Conservation (phyloP, 1,140 invertebrate species). For the Philotrypesis tridentata region DNA sequence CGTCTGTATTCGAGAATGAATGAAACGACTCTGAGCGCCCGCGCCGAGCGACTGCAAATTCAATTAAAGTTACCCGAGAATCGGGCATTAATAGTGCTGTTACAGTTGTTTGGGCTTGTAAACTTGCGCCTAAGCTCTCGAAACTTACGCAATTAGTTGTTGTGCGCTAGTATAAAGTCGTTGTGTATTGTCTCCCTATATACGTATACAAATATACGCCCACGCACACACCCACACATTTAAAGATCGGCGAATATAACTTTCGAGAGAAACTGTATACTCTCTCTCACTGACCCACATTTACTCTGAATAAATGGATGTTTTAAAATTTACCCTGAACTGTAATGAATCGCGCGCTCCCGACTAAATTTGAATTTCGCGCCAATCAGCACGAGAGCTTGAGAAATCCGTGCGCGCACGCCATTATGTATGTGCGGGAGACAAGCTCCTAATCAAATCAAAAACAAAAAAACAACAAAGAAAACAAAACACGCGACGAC, state of each 20-base stretch:
- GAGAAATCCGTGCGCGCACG: no score
- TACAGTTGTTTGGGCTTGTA: slow-evolving; percentile 2
- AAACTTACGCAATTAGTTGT: slow-evolving; percentile 6
- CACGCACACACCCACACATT: neutral
- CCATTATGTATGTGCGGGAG: no score
- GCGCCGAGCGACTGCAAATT: neutral
- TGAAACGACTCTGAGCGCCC: neutral
- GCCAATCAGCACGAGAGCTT: no score
- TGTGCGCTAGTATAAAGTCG: neutral
- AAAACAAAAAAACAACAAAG: no score
- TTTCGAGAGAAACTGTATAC: neutral
- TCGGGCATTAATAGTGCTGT: slow-evolving; percentile 4
- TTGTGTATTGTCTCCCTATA: neutral
- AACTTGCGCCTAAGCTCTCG: neutral
- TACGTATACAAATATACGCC: no score
- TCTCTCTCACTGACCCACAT: neutral
- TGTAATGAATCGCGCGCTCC: neutral
- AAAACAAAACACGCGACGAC: neutral
- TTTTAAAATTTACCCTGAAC: neutral
- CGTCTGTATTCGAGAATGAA: neutral
- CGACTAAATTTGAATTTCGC: neutral
- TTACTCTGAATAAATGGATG: neutral
- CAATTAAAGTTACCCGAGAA: slow-evolving; percentile 14
- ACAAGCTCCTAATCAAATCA: neutral
- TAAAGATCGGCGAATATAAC: neutral